These are phyloP conservation scores for Elmis aenea DNA, from an alignment of 2,888 invertebrate species.

Conservation along the genomic window DNA sequence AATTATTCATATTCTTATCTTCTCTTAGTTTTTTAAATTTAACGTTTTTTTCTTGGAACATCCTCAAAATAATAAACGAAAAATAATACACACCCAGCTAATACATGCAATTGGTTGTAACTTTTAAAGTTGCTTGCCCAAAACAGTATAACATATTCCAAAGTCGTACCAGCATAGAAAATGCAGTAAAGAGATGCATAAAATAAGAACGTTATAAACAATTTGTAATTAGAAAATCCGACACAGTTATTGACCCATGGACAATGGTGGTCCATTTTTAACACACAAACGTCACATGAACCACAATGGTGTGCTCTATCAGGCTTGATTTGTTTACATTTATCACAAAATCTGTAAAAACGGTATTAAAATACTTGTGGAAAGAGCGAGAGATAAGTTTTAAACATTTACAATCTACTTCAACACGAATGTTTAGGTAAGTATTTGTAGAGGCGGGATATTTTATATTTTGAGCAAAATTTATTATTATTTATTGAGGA, in stretches of 20 bases:
- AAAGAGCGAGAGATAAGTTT: too few relatives aligned
- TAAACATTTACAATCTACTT: too few relatives aligned
- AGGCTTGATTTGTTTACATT: slow-evolving; percentile 87
- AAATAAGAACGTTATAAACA: slow-evolving; percentile 88
- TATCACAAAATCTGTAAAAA: slow-evolving; percentile 70
- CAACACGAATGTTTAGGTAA: too few relatives aligned
- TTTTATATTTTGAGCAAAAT: too few relatives aligned
- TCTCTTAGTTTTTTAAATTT: too few relatives aligned
- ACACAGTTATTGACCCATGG: slow-evolving; percentile 97
- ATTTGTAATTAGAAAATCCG: slow-evolving; percentile 93
- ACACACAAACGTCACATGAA: slow-evolving; percentile 84
- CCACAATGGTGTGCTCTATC: slow-evolving; percentile 95
- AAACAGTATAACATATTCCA: slow-evolving; percentile 77
- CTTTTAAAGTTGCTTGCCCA: slow-evolving; percentile 73
- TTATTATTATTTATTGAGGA: too few relatives aligned
- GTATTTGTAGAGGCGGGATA: too few relatives aligned
- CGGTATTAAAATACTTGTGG: too few relatives aligned
- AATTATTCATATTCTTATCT: too few relatives aligned
- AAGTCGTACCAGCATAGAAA: slow-evolving; percentile 73
- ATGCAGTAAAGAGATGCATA: slow-evolving; percentile 84
- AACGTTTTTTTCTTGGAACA: too few relatives aligned
- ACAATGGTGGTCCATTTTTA: slow-evolving; percentile 98
- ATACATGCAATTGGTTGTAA: slow-evolving; percentile 76
- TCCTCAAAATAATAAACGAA: not conserved
- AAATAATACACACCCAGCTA: slow-evolving; percentile 4